These are phyloP conservation scores for Polyergus mexicanus DNA, from an alignment of 1,140 invertebrate genomes.

Conservation along the genomic window DNA sequence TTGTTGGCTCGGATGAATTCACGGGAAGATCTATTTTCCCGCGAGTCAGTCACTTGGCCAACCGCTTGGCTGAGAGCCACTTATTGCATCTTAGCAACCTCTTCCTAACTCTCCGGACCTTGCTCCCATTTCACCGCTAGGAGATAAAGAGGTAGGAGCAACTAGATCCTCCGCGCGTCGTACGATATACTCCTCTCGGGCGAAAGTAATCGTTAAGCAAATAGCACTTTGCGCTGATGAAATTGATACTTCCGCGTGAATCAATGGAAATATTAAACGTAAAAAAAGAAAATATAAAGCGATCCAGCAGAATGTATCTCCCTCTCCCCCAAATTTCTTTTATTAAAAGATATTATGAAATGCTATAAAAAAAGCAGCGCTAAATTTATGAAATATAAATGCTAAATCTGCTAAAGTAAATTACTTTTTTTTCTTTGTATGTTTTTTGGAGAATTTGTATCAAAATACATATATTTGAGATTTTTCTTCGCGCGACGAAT, in stretches of 20 bases:
- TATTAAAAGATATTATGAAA: not conserved
- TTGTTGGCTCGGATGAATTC: slow-evolving; percentile 34
- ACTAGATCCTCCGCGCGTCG: slow-evolving; percentile 80
- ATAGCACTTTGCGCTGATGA: not conserved
- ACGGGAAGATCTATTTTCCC: slow-evolving; percentile 83
- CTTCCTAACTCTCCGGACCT: slow-evolving; percentile 86
- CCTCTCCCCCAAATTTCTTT: not conserved
- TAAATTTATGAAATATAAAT: not conserved
- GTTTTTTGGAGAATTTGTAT: not conserved
- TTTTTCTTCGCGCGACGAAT: too few relatives aligned
- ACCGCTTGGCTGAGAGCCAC: slow-evolving; percentile 83
- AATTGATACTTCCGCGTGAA: not conserved
- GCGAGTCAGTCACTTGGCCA: slow-evolving; percentile 82
- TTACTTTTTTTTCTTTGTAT: not conserved
- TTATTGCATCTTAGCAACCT: slow-evolving; percentile 85
- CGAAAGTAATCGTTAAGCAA: slow-evolving; percentile 69
- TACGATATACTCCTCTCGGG: slow-evolving; percentile 68
- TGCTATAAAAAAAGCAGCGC: not conserved
- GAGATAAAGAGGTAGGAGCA: slow-evolving; percentile 82
- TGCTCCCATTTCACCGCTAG: slow-evolving; percentile 85
- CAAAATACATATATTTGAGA: not conserved
- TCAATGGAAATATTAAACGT: not conserved
- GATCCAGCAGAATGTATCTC: not conserved
- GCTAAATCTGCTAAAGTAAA: not conserved
- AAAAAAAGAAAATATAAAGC: not conserved